Conservation (phyloP, 1,140 invertebrate species). For the Hycleus phaleratus region DNA sequence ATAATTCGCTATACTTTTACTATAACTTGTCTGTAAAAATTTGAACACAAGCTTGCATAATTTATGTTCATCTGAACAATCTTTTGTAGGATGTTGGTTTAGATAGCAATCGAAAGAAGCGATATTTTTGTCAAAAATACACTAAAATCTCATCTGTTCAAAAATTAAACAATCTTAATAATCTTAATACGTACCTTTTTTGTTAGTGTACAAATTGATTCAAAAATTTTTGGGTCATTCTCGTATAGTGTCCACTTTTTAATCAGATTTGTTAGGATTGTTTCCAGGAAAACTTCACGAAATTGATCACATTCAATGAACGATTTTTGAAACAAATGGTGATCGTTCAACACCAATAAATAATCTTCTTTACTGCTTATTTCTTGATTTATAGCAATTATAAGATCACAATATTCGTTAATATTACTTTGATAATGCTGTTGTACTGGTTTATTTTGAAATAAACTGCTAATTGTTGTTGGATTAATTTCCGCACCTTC, state of each 20-base stretch:
- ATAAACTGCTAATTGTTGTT: too few relatives aligned
- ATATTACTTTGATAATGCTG: conserved; percentile 17
- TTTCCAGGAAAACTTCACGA: conserved; percentile 21
- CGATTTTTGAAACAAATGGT: conserved; percentile 20
- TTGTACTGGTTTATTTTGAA: too few relatives aligned
- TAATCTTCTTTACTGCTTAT: conserved; percentile 9
- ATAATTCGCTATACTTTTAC: background rate
- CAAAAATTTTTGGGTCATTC: conserved; percentile 20
- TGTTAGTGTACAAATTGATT: conserved; percentile 18
- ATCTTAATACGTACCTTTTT: conserved; percentile 27
- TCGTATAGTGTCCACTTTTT: conserved; percentile 15
- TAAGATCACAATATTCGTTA: conserved; percentile 21
- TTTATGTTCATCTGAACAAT: background rate
- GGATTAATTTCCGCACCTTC: too few relatives aligned
- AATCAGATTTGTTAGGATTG: conserved; percentile 17
- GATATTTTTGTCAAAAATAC: conserved; percentile 22
- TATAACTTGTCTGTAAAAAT: background rate
- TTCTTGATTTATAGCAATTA: conserved; percentile 11
- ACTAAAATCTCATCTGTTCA: conserved; percentile 12
- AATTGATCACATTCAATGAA: conserved; percentile 21
- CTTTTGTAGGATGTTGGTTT: background rate
- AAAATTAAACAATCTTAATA: too few relatives aligned
- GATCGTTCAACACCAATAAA: conserved; percentile 16
- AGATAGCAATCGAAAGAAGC: conserved; percentile 17
- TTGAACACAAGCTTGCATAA: background rate